phyloP scores from a whole-genome alignment of 2,113 vertebrate species.

The Sceloporus undulatus region DNA sequence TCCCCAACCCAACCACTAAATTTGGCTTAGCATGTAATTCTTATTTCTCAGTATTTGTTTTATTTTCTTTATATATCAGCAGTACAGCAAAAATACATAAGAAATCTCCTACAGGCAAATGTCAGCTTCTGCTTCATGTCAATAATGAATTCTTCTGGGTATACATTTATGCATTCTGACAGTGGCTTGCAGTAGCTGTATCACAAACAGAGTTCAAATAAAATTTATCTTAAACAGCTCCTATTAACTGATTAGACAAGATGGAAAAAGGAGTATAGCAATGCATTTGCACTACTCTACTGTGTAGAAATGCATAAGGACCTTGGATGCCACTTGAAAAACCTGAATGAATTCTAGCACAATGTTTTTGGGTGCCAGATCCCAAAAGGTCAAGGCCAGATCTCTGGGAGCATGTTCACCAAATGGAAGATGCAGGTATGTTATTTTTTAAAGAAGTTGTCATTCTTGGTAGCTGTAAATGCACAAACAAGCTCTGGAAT shows the following conservation, averaged over 20 bases:
- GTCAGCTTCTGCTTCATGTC: background rate
- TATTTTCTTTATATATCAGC: background rate
- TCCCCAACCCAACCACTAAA: no score
- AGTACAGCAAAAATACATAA: background rate
- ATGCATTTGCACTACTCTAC: background rate
- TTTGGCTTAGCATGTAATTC: background rate
- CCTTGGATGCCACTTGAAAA: background rate
- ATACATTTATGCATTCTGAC: background rate
- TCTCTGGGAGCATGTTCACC: no score
- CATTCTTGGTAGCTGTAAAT: no score
- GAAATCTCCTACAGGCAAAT: background rate
- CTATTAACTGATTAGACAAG: background rate
- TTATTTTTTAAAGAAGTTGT: no score
- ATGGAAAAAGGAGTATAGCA: background rate
- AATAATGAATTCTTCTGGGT: background rate
- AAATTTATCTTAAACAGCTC: background rate
- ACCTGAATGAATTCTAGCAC: background rate
- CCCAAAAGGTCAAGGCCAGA: no score
- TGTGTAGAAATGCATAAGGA: background rate
- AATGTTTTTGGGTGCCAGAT: background rate
- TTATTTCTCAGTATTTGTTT: no score
- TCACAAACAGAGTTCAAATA: background rate
- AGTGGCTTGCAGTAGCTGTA: background rate
- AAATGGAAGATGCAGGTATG: no score
- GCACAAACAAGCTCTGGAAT: no score